These are phyloP conservation scores for Ceratosolen solmsi DNA, from an alignment of 1,140 invertebrate species.

Conservation along the genomic window DNA sequence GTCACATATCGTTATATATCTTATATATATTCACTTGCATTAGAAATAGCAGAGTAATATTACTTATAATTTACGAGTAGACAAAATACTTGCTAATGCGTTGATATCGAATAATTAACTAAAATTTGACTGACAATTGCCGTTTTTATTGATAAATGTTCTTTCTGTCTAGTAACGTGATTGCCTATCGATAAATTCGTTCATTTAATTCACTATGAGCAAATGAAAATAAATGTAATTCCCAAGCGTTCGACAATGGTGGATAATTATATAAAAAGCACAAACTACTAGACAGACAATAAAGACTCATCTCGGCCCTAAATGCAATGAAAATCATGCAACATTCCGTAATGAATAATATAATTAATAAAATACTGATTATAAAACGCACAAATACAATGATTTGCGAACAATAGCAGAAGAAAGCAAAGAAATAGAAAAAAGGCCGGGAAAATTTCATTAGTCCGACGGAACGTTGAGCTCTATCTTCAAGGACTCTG, in stretches of 20 bases:
- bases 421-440: neutral
- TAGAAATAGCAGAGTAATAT: too few species aligned
- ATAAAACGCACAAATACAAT: neutral
- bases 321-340: neutral
- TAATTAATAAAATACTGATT: neutral
- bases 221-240: neutral
- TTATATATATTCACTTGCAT: too few species aligned
- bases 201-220: neutral
- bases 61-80: too few species aligned
- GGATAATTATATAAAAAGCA: neutral
- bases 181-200: too few species aligned
- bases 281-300: neutral
- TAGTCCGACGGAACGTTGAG: neutral
- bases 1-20: too few species aligned
- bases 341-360: neutral
- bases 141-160: too few species aligned
- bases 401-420: neutral
- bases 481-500: neutral
- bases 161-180: too few species aligned
- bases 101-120: too few species aligned
- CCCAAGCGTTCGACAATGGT: neutral
- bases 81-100: too few species aligned
- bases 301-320: neutral
- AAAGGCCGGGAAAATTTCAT: neutral
- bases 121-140: too few species aligned